Percentiles rank a stretch among this genome's conserved stretches.
Conservation (phyloP, 2,888 invertebrate genomes). For the Sycophila texana region DNA sequence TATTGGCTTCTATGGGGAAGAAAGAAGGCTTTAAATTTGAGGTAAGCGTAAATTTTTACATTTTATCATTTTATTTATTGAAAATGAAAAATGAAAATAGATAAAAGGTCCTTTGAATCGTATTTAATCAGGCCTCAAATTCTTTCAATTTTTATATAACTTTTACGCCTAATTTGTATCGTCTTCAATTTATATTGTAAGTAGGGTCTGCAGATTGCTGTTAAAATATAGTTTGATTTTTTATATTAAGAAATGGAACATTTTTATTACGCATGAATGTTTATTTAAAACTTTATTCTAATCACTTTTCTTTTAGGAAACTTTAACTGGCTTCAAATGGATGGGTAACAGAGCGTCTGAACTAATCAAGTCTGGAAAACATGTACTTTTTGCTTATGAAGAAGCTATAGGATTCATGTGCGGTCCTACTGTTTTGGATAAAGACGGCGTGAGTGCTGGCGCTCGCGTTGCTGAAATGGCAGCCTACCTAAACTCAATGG, state of each 20-base stretch:
- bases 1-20: conserved; percentile 88
- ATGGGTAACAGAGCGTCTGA: conserved; percentile 94
- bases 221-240: too few relatives aligned
- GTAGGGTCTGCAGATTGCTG: too few relatives aligned
- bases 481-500: conserved; percentile 81
- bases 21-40: conserved; percentile 85
- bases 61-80: not conserved
- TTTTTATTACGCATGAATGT: too few relatives aligned
- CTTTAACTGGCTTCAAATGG: conserved; percentile 99
- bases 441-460: conserved; percentile 96
- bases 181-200: too few relatives aligned
- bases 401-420: conserved; percentile 99
- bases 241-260: not conserved
- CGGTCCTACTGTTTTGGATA: conserved; percentile 91
- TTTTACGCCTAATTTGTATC: too few relatives aligned
- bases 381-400: conserved; percentile 95
- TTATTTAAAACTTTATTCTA: not conserved
- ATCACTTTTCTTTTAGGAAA: conserved; percentile 81
- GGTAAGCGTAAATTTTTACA: conserved; percentile 69
- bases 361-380: conserved; percentile 83
- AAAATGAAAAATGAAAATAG: too few relatives aligned
- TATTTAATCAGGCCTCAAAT: too few relatives aligned
- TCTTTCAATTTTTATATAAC: not conserved
- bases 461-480: conserved; percentile 87
- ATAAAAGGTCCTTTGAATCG: too few relatives aligned